Evolutionary conservation across 2,888 invertebrate species (phyloP), one percentile per base, ranked within the genome.

Genomic region (Xestoiulus laeticollis): DNA sequence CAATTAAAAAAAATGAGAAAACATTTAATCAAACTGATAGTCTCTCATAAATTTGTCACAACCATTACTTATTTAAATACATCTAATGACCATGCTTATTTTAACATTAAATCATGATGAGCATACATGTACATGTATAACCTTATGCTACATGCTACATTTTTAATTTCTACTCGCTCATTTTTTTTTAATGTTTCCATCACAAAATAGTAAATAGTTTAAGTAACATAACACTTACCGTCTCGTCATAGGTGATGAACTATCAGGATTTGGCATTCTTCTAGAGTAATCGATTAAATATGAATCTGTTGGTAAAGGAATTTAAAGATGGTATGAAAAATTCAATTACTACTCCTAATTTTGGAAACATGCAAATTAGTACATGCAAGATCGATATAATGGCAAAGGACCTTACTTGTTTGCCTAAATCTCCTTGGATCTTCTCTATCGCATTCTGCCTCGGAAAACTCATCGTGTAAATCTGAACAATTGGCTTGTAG

Each of bases 261-360:
- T 44, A 44, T 85, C 85, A 30, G 26, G 44, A 43, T 85, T 85
- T 38, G 43, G 30, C 38, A 44, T 19, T 85, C 85, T 16, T 44
- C 85, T 85, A 0, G 85, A 43, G 44, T 85, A 85, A 85, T 85
- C 85, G 22, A 85, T 85, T 85, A 85, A 85, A 85, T 85, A 85
- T 22, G 85, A 85, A 85, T 85, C 85, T 85, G 44, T 38, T 19
- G 38, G 48, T 44, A n/a, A 85, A 85, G n/a, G 10, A 30, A 83
- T 0, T 83, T 26, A 83, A 14, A 83, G n/a, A 30, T 19, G 14
- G 3, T 32, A 68, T n/a, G 12, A 68, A 26, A 68, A 82, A 82
- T n/a, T n/a, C n/a, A n/a, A n/a, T n/a, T n/a, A n/a, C n/a, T n/a
- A n/a, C n/a, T n/a, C n/a, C n/a, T n/a, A n/a, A n/a, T n/a, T n/a